Evolutionary conservation across 2,888 invertebrate genomes (phyloP).

Genomic region (Troilus luridus): DNA sequence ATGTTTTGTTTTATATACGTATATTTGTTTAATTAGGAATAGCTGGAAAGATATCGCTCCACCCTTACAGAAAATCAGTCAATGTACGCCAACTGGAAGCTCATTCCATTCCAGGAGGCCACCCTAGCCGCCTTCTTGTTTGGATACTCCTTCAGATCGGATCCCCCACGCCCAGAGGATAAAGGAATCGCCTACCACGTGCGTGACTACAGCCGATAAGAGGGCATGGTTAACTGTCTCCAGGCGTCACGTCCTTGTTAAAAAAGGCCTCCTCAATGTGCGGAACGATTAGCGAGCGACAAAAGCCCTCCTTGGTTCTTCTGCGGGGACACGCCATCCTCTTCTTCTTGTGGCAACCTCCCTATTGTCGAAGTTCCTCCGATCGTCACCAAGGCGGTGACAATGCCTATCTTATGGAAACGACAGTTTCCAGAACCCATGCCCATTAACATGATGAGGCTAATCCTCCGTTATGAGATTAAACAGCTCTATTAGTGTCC

Average conservation of each 20-base stretch:
- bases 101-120: neutral
- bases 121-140: neutral
- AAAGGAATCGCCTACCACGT: conserved; percentile 28
- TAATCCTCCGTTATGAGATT: neutral
- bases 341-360: conserved; percentile 6
- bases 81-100: neutral
- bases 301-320: conserved; percentile 38
- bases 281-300: conserved; percentile 47
- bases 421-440: conserved; percentile 9
- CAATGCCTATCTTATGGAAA: conserved; percentile 32
- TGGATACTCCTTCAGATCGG: neutral
- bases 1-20: too few species aligned
- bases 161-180: neutral
- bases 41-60: too few species aligned
- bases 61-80: neutral
- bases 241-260: conserved; percentile 13
- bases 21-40: too few species aligned
- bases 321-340: neutral
- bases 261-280: conserved; percentile 45
- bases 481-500: conserved; percentile 31
- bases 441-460: conserved; percentile 37
- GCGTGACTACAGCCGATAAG: conserved; percentile 45
- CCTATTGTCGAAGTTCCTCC: neutral
- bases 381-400: conserved; percentile 4
- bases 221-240: conserved; percentile 41